Percentiles rank a stretch among this genome's conserved stretches.
Conservation (phyloP, 2,797 vertebrate genomes). For the Tangara arthus region DNA sequence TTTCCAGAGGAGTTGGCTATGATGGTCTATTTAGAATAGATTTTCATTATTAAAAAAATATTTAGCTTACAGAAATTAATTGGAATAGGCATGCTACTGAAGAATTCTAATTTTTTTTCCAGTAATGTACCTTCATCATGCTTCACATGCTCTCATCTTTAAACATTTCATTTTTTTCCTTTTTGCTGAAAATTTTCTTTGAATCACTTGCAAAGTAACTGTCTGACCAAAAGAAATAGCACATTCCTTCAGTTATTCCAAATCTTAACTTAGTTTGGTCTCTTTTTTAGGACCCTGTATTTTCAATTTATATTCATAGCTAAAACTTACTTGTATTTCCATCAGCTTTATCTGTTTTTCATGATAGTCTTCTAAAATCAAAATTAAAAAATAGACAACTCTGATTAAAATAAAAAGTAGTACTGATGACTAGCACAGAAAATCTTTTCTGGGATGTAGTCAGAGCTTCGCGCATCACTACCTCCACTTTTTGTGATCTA, state of each 20-base stretch:
- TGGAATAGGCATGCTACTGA: background rate
- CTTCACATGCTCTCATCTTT: background rate
- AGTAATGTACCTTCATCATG: background rate
- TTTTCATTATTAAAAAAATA: background rate
- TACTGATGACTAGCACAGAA: background rate
- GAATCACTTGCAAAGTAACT: background rate
- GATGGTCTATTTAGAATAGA: background rate
- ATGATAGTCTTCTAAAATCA: background rate
- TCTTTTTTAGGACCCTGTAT: background rate
- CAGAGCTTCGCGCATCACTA: background rate
- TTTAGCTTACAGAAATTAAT: background rate
- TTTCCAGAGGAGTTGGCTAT: background rate
- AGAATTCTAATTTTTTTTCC: background rate
- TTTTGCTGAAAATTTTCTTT: background rate
- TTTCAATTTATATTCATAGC: background rate
- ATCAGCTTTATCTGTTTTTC: background rate
- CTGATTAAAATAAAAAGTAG: background rate
- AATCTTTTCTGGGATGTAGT: background rate
- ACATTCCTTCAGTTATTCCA: background rate
- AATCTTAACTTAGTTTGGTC: background rate
- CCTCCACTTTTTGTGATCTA: background rate
- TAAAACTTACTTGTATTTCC: background rate
- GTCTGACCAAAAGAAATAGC: background rate
- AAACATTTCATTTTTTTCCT: background rate
- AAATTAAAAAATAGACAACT: background rate